Evolutionary conservation across 1,140 invertebrate genomes (phyloP).

Genomic region (Drosophila orosa): DNA sequence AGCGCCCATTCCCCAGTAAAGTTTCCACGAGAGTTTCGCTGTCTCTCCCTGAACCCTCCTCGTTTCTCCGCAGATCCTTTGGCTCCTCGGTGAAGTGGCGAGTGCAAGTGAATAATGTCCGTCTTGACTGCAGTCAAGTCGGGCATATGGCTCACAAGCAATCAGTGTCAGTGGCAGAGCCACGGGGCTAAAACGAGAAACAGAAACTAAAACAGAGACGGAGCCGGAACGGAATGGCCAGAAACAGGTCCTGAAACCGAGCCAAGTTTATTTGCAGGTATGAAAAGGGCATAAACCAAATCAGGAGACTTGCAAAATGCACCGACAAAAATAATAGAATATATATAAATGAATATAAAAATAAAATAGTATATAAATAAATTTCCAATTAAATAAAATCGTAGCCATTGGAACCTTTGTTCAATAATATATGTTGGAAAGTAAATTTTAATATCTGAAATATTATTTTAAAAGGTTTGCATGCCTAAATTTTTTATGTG

Average conservation of each 20-base stretch:
- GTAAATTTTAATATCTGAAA: neutral
- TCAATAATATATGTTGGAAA: neutral
- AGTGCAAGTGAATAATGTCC: conserved; percentile 74
- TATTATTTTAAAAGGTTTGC: neutral
- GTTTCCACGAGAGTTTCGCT: conserved; percentile 19
- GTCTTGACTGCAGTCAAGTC: conserved; percentile 67
- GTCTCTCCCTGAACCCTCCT: neutral
- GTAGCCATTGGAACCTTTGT: neutral
- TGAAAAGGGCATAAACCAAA: conserved; percentile 57
- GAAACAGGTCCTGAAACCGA: conserved; percentile 18
- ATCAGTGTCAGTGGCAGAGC: conserved; percentile 75
- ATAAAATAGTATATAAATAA: neutral
- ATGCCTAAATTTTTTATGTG: neutral
- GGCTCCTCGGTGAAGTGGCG: conserved; percentile 37
- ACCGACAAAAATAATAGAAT: neutral
- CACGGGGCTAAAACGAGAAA: conserved; percentile 56
- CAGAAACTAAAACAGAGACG: conserved; percentile 20
- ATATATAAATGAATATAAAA: too few relatives aligned
- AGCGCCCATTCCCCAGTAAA: conserved; percentile 24
- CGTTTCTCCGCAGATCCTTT: conserved; percentile 11
- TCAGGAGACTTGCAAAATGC: conserved; percentile 3
- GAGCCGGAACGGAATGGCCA: conserved; percentile 10
- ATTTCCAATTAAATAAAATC: neutral
- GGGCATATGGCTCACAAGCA: conserved; percentile 62
- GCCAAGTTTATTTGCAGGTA: conserved; percentile 71